Conservation (phyloP, 2,888 invertebrate genomes). For the Hoplodrina blanda region DNA sequence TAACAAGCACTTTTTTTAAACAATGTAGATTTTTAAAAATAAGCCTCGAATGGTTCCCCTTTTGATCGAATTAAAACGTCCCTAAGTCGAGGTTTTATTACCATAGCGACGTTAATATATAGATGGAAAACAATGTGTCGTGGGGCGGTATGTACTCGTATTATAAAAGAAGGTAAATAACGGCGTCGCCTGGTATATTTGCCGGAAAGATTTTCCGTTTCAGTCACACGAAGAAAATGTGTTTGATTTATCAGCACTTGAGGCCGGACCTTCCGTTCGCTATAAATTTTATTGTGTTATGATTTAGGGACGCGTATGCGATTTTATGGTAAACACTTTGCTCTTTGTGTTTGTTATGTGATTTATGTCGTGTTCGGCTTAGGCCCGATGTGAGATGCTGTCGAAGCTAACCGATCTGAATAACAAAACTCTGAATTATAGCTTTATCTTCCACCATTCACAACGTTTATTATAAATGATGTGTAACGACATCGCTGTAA, state of each 20-base stretch:
- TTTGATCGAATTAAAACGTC: conserved; percentile 44
- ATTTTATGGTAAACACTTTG: conserved; percentile 90
- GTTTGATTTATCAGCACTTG: conserved; percentile 90
- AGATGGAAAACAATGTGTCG: conserved; percentile 64
- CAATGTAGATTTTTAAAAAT: conserved; percentile 55
- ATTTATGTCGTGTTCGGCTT: conserved; percentile 78
- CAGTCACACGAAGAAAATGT: conserved; percentile 88
- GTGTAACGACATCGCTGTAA: conserved; percentile 30
- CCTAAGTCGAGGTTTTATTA: conserved; percentile 59
- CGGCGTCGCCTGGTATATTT: conserved; percentile 81
- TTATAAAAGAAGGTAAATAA: conserved; percentile 75
- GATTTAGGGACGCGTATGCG: conserved; percentile 88
- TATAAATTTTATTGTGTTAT: conserved; percentile 90
- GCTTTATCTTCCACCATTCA: conserved; percentile 41
- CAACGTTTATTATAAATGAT: conserved; percentile 46
- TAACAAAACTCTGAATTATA: conserved; percentile 63
- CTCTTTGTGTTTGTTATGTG: conserved; percentile 85
- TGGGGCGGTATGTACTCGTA: conserved; percentile 57
- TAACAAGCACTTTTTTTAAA: conserved; percentile 62
- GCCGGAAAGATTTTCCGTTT: conserved; percentile 86
- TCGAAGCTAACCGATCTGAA: conserved; percentile 67
- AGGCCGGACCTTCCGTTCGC: conserved; percentile 89
- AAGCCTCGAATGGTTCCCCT: conserved; percentile 27
- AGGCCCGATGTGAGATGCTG: conserved; percentile 68
- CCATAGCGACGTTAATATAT: conserved; percentile 66